Percentiles rank a stretch among this genome's conserved stretches.
phyloP scores from a whole-genome alignment of 1,140 invertebrate species.

The Neodiprion virginianus region DNA sequence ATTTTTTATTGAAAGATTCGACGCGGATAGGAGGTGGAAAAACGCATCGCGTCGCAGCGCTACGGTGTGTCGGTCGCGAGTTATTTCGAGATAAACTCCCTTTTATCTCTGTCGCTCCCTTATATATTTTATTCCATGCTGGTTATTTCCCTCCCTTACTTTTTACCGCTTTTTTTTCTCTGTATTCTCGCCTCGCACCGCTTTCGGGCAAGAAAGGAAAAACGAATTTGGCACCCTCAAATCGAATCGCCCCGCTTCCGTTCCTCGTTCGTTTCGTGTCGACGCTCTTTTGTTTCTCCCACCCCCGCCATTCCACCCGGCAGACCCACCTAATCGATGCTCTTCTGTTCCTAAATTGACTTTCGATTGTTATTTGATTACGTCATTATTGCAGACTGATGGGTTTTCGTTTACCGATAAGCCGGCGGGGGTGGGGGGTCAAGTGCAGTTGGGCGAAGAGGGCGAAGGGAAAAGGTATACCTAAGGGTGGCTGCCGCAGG shows the following conservation, averaged over 20 bases:
- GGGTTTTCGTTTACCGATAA: slow-evolving; percentile 14
- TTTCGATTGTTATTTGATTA: slow-evolving; percentile 32
- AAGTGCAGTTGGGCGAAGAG: not conserved
- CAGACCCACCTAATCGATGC: slow-evolving; percentile 24
- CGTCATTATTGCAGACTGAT: slow-evolving; percentile 18
- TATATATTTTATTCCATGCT: not conserved
- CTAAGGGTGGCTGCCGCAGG: not conserved
- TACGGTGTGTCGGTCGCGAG: slow-evolving; percentile 25
- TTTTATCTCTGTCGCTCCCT: slow-evolving; percentile 47
- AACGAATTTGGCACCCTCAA: slow-evolving; percentile 26
- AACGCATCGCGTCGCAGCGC: slow-evolving; percentile 23
- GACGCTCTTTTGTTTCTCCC: slow-evolving; percentile 27
- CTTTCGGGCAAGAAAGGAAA: slow-evolving; percentile 8
- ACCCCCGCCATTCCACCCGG: not conserved
- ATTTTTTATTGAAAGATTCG: slow-evolving; percentile 65
- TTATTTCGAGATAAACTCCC: slow-evolving; percentile 60
- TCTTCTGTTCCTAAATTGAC: slow-evolving; percentile 23
- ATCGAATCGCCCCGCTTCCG: slow-evolving; percentile 19
- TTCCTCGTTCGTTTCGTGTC: slow-evolving; percentile 21
- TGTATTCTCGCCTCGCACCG: slow-evolving; percentile 1
- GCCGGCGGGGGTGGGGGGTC: not conserved
- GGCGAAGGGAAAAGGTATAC: not conserved
- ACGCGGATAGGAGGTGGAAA: slow-evolving; percentile 50
- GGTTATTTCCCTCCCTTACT: slow-evolving; percentile 8
- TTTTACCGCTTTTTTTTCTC: slow-evolving; percentile 8